Evolutionary conservation across 2,888 invertebrate species (phyloP), one percentile per base, ranked within the genome.

Genomic region (Spicauda simplicius): DNA sequence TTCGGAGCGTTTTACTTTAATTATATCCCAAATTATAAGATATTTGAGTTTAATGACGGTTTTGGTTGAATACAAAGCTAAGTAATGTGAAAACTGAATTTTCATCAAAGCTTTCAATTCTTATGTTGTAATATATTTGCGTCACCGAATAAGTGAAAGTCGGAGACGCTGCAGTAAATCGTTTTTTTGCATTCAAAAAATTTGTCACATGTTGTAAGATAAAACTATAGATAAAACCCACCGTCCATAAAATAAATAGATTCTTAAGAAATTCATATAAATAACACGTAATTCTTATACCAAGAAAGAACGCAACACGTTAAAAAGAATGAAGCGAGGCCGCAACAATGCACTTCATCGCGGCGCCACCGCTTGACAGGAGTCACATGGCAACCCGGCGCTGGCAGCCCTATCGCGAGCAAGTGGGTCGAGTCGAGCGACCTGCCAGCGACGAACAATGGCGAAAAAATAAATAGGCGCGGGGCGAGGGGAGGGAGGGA

Each of bases 381-480:
- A 20, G 19, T 45, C 18, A 48, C 50, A 50, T 50, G 50, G 50
- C 50, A 50, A 50, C 50, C 50, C 50, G 50, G 45, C 50, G 18
- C 50, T 50, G 50, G 18, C 50, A 50, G 10, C 50, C 50, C 50
- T 50, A 50, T 10, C 18, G 41, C 50, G n/a, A 41, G 48, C 58
- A 25, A 48, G 58, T 59, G 48, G 45, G 48, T 59, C 59, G 48
- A 59, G 25, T 1, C 45, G 45, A 48, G 59, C 30, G 14, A 50
- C 50, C 50, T 50, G 59, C 58, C 54, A 20, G 20, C 45, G 55
- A 30, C 14, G 48, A 63, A 63, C 48, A 56, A 63, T 63, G 48
- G 45, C 37, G 25, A 52, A 76, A 75, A 77, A 72, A 71, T 71
- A 68, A 70, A 30, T 58, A 50, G 14, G 73, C 65, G 73, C 66